Percentiles rank a stretch among this genome's conserved stretches.
phyloP scores from a whole-genome alignment of 35 echinoderm and acorn worm species.

The Ophioderma brevispina region DNA sequence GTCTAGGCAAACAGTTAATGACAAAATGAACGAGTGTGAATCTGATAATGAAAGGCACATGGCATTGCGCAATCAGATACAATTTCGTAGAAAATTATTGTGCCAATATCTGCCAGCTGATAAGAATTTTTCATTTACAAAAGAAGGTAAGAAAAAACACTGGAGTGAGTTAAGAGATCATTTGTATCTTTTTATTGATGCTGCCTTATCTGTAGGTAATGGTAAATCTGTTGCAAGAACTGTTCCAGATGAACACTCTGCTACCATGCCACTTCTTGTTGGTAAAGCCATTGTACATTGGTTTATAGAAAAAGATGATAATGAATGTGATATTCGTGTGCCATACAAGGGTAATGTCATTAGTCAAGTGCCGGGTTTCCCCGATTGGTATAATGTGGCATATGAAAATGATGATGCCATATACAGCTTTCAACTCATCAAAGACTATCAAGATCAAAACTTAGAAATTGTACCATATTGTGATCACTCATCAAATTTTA shows the following conservation, averaged over 20 bases:
- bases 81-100: background rate
- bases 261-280: background rate
- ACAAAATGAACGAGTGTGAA: conserved; percentile 23
- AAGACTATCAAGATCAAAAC: conserved; percentile 45
- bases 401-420: conserved; percentile 50
- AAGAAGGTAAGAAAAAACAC: background rate
- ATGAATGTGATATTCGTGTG: no score
- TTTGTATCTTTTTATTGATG: background rate
- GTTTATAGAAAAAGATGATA: background rate
- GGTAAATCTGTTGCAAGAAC: background rate
- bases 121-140: conserved; percentile 20
- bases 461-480: conserved; percentile 17
- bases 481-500: no score
- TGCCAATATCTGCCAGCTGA: conserved; percentile 20
- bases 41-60: conserved; percentile 20
- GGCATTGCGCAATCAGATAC: conserved; percentile 22
- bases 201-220: background rate
- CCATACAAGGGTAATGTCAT: conserved; percentile 54
- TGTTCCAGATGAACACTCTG: background rate
- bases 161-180: background rate
- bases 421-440: conserved; percentile 44
- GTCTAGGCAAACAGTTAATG: background rate
- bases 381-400: conserved; percentile 49
- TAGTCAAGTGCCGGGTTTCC: conserved; percentile 48
- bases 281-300: background rate